These are phyloP conservation scores for Sebastes iracundus DNA, from an alignment of 2,797 vertebrate species.

Conservation along the genomic window DNA sequence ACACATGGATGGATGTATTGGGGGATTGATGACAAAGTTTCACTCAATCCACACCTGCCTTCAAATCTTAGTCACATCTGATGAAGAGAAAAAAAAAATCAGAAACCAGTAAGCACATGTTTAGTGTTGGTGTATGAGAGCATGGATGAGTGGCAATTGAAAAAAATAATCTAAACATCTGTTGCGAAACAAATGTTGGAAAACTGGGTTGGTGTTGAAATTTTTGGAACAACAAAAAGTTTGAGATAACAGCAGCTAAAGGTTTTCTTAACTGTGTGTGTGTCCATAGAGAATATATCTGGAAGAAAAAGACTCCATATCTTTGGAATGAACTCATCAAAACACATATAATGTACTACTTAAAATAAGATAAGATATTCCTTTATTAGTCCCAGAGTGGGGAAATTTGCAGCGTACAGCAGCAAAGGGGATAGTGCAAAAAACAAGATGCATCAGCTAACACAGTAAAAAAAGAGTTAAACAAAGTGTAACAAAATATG, in stretches of 20 bases:
- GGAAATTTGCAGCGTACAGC: too few relatives aligned
- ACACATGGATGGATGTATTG: slow-evolving; percentile 92
- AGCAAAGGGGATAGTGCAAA: too few relatives aligned
- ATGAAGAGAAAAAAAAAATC: not conserved
- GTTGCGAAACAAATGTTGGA: not conserved
- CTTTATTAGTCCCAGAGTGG: too few relatives aligned
- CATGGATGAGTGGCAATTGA: not conserved
- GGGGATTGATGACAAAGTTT: slow-evolving; percentile 37
- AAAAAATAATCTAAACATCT: not conserved
- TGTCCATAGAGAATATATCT: not conserved
- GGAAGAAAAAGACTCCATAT: not conserved
- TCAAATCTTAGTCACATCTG: slow-evolving; percentile 62
- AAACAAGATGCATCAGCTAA: too few relatives aligned
- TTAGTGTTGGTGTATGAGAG: not conserved
- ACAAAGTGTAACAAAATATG: too few relatives aligned
- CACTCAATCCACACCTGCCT: slow-evolving; percentile 54
- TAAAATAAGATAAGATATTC: too few relatives aligned
- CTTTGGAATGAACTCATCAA: not conserved
- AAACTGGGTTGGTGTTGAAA: not conserved
- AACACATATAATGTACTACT: not conserved
- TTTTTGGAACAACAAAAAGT: not conserved
- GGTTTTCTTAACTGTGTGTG: too few relatives aligned
- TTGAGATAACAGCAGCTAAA: not conserved
- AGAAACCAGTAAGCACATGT: not conserved
- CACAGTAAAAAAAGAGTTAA: too few relatives aligned